These are phyloP conservation scores for Lasioglossum albipes DNA, from an alignment of 1,140 invertebrate genomes.

Conservation along the genomic window DNA sequence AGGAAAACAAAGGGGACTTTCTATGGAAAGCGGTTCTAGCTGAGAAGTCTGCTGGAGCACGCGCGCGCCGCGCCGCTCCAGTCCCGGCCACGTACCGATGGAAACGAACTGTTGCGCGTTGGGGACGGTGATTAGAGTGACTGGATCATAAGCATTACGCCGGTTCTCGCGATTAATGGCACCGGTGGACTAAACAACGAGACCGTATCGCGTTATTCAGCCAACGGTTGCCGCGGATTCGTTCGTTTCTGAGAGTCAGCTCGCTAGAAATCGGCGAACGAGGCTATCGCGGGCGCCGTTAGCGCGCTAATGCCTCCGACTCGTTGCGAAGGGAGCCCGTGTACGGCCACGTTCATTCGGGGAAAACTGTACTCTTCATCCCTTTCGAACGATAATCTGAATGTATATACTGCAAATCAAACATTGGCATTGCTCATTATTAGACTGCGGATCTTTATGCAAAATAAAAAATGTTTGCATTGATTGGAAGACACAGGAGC, in stretches of 20 bases:
- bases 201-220: neutral
- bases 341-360: too few relatives aligned
- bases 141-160: constrained; percentile 20
- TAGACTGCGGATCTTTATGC: too few relatives aligned
- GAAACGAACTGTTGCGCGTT: constrained; percentile 23
- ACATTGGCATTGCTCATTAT: too few relatives aligned
- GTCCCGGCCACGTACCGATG: neutral
- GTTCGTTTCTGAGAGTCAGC: neutral
- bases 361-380: too few relatives aligned
- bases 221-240: neutral
- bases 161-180: neutral
- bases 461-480: too few relatives aligned
- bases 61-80: neutral
- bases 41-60: neutral
- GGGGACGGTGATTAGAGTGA: constrained; percentile 6
- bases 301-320: neutral
- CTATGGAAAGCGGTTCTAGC: constrained; percentile 45
- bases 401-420: too few relatives aligned
- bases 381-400: too few relatives aligned
- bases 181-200: neutral
- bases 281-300: neutral
- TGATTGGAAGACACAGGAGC: too few relatives aligned
- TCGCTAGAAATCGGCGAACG: neutral
- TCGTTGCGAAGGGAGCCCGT: neutral
- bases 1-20: constrained; percentile 48